Evolutionary conservation across 2,888 invertebrate genomes (phyloP), one percentile per base, ranked within the genome.

Genomic region (Eumerus sabulonum): DNA sequence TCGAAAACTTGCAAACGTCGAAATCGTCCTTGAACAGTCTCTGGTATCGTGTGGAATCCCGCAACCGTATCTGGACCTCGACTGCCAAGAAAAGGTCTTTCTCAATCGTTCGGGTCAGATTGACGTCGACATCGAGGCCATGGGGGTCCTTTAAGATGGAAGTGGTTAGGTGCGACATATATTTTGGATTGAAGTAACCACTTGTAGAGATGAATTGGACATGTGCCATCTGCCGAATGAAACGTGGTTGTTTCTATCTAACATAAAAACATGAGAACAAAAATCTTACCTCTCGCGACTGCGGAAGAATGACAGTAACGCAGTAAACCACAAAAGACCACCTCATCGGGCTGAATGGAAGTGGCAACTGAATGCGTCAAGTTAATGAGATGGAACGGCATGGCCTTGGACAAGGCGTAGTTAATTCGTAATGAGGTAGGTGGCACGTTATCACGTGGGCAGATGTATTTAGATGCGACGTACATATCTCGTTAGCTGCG

Each of bases 1-100:
- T 73, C 9, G 85, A 62, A 76, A 86, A 50, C 4, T 40, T 74
- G 27, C 86, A 86, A 38, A 84, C 64, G 48, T 86, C 83, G 13
- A 86, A 47, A 0, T 70, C 76, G 5, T 85, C 84, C 0, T 72
- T 73, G n/a, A 85, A 83, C 0, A 85, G 57, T 17, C 81, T 84
- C 17, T 84, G 85, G 27, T 81, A 84, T 9, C 47, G 67, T 12
- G 13, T 38, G 0, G 83, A 72, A 48, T 79, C 68, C 11, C 35
- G 36, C 11, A 82, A 7, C 38, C 40, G 68, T 0, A 76, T 56
- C 51, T 82, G 79, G 2, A 79, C 18, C 9, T 76, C 81, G 16
- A 79, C 36, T 2, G 36, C 50, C 0, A 51, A 63, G 18, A 64
- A 70, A 11, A 81, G 38, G 17, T 81, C 66, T 0, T 14, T 51